These are phyloP conservation scores for Cyclargus thomasi DNA, from an alignment of 1,140 invertebrate species.

Conservation along the genomic window DNA sequence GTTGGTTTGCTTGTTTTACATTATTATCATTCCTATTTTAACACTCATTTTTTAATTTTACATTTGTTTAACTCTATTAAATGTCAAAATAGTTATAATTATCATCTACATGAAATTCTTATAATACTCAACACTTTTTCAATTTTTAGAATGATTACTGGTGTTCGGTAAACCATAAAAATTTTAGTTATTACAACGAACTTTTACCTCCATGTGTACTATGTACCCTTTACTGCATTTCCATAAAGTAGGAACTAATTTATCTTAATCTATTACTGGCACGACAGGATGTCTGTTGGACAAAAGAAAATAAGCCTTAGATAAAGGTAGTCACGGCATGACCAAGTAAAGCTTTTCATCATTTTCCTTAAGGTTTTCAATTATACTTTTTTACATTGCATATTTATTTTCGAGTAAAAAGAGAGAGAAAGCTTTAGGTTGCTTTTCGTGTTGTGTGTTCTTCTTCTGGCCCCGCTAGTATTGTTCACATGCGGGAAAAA, in stretches of 20 bases:
- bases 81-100: too few species aligned
- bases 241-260: conserved; percentile 1
- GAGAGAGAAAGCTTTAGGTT: background rate
- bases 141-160: too few species aligned
- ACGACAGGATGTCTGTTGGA: background rate
- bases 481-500: too few species aligned
- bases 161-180: background rate
- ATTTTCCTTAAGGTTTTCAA: background rate
- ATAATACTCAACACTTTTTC: too few species aligned
- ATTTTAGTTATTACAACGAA: background rate
- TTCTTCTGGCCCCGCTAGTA: too few species aligned
- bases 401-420: background rate
- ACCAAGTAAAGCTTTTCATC: background rate
- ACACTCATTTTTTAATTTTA: background rate
- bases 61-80: too few species aligned
- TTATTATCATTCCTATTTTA: background rate
- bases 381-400: background rate
- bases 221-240: background rate
- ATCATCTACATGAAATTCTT: too few species aligned
- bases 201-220: background rate
- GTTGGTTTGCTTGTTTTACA: background rate
- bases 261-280: background rate
- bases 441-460: too few species aligned
- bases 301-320: background rate
- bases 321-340: background rate